phyloP scores from a whole-genome alignment of 2,113 vertebrate genomes.

The Xyliphius kryptos region DNA sequence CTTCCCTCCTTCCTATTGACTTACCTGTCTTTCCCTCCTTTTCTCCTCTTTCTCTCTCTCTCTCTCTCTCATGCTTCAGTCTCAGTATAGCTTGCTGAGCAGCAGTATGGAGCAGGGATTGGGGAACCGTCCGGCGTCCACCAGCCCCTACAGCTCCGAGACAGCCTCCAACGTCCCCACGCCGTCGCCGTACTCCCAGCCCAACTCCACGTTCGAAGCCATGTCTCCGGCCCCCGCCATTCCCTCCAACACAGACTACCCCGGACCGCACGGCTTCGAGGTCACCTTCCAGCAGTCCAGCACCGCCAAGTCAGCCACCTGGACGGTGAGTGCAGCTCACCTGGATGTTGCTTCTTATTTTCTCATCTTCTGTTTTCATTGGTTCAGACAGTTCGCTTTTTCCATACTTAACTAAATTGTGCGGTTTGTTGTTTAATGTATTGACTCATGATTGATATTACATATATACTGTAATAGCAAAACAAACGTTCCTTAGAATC shows the following conservation, averaged over 20 bases:
- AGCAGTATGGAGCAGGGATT: constrained; percentile 96
- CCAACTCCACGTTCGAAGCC: constrained; percentile 97
- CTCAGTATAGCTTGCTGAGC: constrained; percentile 98
- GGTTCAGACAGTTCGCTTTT: background rate
- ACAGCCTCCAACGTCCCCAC: constrained; percentile 88
- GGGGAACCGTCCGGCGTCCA: constrained; percentile 80
- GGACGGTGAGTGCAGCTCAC: constrained; percentile 85
- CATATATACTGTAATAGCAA: background rate
- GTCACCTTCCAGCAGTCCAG: constrained; percentile 99
- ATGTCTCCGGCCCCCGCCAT: constrained; percentile 94
- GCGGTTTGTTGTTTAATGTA: background rate
- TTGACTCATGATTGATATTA: too few relatives aligned
- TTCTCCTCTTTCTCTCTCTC: constrained; percentile 54
- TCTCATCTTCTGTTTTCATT: background rate
- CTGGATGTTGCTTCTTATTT: background rate
- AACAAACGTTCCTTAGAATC: constrained; percentile 39
- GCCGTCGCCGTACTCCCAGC: constrained; percentile 94
- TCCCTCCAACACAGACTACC: constrained; percentile 97
- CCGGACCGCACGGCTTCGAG: constrained; percentile 89
- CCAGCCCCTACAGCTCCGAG: constrained; percentile 94
- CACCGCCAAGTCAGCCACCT: constrained; percentile 97
- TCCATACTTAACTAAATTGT: background rate
- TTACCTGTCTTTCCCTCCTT: constrained; percentile 52
- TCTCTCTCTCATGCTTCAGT: constrained; percentile 70
- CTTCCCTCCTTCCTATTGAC: constrained; percentile 51